A percentile compares a stretch with the other conserved stretches of the same genome.
These are phyloP conservation scores for Cyclopterus lumpus DNA, from an alignment of 2,797 vertebrate species.

Conservation along the genomic window DNA sequence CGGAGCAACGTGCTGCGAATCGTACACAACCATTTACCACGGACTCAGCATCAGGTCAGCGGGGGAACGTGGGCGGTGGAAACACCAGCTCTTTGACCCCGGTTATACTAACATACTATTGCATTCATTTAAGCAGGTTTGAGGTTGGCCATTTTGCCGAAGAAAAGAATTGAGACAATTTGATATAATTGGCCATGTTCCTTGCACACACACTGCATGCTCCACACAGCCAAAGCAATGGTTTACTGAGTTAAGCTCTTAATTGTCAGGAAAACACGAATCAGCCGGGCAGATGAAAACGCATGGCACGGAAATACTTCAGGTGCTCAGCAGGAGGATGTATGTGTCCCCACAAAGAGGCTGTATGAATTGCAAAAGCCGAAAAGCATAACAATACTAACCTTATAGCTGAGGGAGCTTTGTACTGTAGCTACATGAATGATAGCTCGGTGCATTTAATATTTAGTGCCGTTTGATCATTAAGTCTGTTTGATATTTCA, in stretches of 20 bases:
- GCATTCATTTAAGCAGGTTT: constrained; percentile 29
- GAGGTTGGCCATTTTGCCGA: constrained; percentile 6
- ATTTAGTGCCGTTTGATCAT: constrained; percentile 55
- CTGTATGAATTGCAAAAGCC: not conserved
- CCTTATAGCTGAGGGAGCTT: constrained; percentile 22
- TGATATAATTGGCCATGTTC: constrained; percentile 46
- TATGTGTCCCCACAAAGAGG: constrained; percentile 28
- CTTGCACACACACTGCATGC: constrained; percentile 45
- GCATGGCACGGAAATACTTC: constrained; percentile 40
- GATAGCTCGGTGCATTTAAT: constrained; percentile 30
- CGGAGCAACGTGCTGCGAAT: constrained; percentile 58
- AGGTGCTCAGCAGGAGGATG: constrained; percentile 45
- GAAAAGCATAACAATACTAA: constrained; percentile 21
- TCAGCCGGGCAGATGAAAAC: constrained; percentile 44
- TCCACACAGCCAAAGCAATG: constrained; percentile 38
- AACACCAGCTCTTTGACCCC: constrained; percentile 27
- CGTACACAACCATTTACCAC: constrained; percentile 62
- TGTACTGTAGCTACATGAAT: constrained; percentile 23
- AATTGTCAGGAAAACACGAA: constrained; percentile 57
- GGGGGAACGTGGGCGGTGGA: constrained; percentile 3
- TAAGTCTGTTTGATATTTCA: constrained; percentile 54
- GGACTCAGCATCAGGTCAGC: constrained; percentile 51
- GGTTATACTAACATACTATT: constrained; percentile 27
- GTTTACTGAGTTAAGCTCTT: constrained; percentile 62
- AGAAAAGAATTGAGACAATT: constrained; percentile 18